These are phyloP conservation scores for Lithophane ornitopus DNA, from an alignment of 2,888 invertebrate genomes.

Conservation along the genomic window DNA sequence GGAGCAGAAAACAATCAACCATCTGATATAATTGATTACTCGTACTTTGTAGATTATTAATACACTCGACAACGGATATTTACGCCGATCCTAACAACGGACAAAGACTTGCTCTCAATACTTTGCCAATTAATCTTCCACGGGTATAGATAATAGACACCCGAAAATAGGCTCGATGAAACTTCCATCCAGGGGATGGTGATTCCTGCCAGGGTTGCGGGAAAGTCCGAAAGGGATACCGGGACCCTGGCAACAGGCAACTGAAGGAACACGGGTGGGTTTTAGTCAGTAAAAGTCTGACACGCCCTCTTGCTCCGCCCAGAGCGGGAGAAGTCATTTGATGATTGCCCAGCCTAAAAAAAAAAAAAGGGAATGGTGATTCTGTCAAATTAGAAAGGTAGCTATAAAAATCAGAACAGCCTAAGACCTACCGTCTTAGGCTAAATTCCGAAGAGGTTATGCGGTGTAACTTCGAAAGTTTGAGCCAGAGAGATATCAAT, in stretches of 20 bases:
- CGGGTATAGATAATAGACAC: constrained; percentile 11
- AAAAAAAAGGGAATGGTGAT: constrained; percentile 29
- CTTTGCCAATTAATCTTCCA: constrained; percentile 51
- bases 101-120: constrained; percentile 44
- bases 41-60: constrained; percentile 56
- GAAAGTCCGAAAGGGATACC: too few relatives aligned
- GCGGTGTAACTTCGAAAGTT: constrained; percentile 61
- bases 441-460: constrained; percentile 52
- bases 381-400: constrained; percentile 46
- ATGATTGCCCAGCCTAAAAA: too few relatives aligned
- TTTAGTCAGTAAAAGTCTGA: too few relatives aligned
- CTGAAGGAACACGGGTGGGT: too few relatives aligned
- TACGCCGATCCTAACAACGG: constrained; percentile 22
- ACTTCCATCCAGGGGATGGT: constrained; percentile 18
- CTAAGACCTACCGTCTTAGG: too few relatives aligned
- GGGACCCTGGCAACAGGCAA: too few relatives aligned
- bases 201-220: too few relatives aligned
- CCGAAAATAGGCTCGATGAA: constrained; percentile 29
- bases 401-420: constrained; percentile 64
- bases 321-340: too few relatives aligned
- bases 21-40: constrained; percentile 61
- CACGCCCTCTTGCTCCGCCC: too few relatives aligned
- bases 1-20: constrained; percentile 58
- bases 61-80: constrained; percentile 45
- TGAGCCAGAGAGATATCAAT: constrained; percentile 72